phyloP scores from a whole-genome alignment of 2,888 invertebrate genomes.

The Odontocerum albicorne region DNA sequence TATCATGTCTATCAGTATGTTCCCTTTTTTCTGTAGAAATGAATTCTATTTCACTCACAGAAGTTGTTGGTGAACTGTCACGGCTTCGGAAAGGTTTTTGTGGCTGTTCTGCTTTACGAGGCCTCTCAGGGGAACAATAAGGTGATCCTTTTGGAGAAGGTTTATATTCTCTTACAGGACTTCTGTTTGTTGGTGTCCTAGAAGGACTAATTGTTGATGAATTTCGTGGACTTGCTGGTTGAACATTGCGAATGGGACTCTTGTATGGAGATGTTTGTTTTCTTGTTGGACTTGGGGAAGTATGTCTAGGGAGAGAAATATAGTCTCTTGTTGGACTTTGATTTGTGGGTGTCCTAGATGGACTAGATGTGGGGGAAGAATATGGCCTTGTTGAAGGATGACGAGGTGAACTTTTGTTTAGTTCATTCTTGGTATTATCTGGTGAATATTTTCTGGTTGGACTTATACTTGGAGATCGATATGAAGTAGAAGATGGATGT shows the following conservation, averaged over 20 bases:
- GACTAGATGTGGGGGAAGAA: no score
- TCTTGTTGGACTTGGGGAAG: not conserved
- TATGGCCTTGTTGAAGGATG: no score
- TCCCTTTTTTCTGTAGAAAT: no score
- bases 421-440: not conserved
- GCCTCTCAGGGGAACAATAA: slow-evolving; percentile 8
- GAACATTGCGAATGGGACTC: not conserved
- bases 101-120: not conserved
- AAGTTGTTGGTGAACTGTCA: slow-evolving; percentile 57
- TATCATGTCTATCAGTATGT: slow-evolving; percentile 5
- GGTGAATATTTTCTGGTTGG: slow-evolving; percentile 5
- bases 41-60: slow-evolving; percentile 58
- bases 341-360: not conserved
- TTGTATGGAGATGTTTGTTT: not conserved
- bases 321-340: not conserved
- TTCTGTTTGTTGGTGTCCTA: slow-evolving; percentile 11
- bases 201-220: slow-evolving; percentile 3
- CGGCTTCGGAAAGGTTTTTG: slow-evolving; percentile 36
- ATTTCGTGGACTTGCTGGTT: not conserved
- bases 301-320: not conserved
- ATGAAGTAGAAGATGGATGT: not conserved
- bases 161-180: slow-evolving; percentile 9
- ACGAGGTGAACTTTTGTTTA: slow-evolving; percentile 3
- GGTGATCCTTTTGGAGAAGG: slow-evolving; percentile 10
- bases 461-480: slow-evolving; percentile 7